These are phyloP conservation scores for Paracanthobrama guichenoti DNA, from an alignment of 2,113 vertebrate species.

Conservation along the genomic window DNA sequence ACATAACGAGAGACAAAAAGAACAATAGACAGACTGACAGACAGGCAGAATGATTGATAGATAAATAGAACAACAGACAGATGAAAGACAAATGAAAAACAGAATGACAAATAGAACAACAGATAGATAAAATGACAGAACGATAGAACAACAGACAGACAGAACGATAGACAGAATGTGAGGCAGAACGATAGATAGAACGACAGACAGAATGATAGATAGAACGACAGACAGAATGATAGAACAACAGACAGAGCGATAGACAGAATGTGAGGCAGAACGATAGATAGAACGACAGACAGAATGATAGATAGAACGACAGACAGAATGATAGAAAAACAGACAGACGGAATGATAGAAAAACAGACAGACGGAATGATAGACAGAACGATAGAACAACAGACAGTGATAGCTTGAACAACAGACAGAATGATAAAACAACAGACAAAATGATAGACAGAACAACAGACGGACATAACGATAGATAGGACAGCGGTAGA, in stretches of 20 bases:
- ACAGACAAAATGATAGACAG: no score
- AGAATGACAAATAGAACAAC: background rate
- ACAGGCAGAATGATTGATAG: background rate
- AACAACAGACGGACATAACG: no score
- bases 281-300: background rate
- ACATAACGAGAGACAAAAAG: background rate
- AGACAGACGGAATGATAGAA: background rate
- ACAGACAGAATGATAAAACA: background rate
- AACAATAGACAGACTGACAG: background rate
- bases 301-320: no score
- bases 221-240: background rate
- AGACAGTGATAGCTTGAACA: background rate
- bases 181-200: background rate
- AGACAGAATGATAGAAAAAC: background rate
- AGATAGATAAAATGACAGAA: background rate
- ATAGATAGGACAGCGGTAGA: background rate
- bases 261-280: background rate
- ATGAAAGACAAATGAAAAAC: no score
- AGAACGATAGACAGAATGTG: constrained; percentile 4
- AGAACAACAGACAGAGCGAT: no score
- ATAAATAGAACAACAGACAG: background rate
- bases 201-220: background rate
- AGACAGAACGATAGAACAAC: no score
- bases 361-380: background rate
- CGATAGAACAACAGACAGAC: background rate